Evolutionary conservation across 1,140 invertebrate species (phyloP), one percentile per base, ranked within the genome.

Genomic region (Caenorhabditis tropicalis): DNA sequence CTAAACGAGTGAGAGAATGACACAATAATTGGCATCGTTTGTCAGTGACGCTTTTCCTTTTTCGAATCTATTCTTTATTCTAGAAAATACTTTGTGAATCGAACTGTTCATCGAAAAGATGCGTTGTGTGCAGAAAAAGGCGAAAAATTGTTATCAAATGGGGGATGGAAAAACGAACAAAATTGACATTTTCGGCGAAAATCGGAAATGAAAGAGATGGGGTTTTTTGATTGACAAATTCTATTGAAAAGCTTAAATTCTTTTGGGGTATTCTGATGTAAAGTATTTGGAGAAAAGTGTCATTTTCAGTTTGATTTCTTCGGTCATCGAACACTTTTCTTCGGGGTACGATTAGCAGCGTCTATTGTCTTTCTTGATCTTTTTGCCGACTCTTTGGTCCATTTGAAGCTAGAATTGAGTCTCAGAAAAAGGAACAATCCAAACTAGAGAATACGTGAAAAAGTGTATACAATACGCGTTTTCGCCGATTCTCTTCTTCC

Each of bases 11-110:
- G n/a, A 43, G 33, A 43, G 65, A 74, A 74, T 74, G 65, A 74
- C 65, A 74, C 16, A 43, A 74, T 74, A 74, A 74, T 74, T 74
- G 65, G 65, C 65, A 74, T 74, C 33, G 36, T 74, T 74, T 60
- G 19, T 7, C 6, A 15, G 31, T 60, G 58, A 60, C 58, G 58
- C 58, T 33, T 60, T 60, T 60, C 58, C 58, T 56, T 12, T 27
- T 56, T 27, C 21, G 49, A 27, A 27, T n/a, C 15, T 51, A 51
- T 15, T 51, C 16, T 51, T 51, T 6, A n/a, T 51, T 19, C 21
- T n/a, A 51, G 49, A 51, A n/a, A 51, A 51, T n/a, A 51, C n/a
- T n/a, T n/a, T n/a, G n/a, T n/a, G n/a, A n/a, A n/a, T n/a, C n/a
- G n/a, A n/a, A n/a, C n/a, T n/a, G 49, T 51, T 19, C 5, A 51